Evolutionary conservation across 2,888 invertebrate genomes (phyloP), one percentile per base, ranked within the genome.

Genomic region (Drosophila multiciliata): DNA sequence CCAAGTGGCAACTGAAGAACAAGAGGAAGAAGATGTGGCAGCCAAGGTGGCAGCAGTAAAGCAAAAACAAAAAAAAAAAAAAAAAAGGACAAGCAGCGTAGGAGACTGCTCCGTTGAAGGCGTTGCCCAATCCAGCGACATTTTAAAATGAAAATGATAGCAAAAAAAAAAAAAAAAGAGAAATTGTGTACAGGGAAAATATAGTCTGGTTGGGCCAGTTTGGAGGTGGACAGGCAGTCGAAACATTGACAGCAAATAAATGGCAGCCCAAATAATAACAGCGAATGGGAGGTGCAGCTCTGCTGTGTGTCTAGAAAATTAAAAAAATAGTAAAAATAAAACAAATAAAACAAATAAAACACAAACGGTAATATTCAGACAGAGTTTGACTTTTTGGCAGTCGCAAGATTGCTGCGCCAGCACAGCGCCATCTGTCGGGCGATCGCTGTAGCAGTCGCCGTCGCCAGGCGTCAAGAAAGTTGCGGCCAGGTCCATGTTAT

Each of bases 241-340:
- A 75, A 87, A 82, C 90, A 91, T 89, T 90, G 89, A 91, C 91
- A 90, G 89, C 87, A 89, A 91, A 91, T 90, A 89, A 89, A 91
- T 89, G 87, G 85, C 77, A 91, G 82, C 84, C 88, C 89, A 90
- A 91, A 91, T 89, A 89, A 89, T 90, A 90, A 91, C 91, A 91
- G 81, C 90, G 82, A 91, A 91, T 82, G 77, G 87, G 90, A 85
- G 85, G 86, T 80, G 70, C 66, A 75, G 54, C 40, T 11, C 42
- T 17, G 38, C 20, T 55, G 48, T 53, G 40, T 54, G 52, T 42
- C 52, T 53, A 29, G 54, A 40, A 71, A 65, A 73, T 70, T 59
- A 68, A 67, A 66, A 64, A 54, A 38, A 29, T 23, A 23, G 23
- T 9, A 38, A 23, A 50, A 42, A 38, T n/a, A n/a, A n/a, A n/a